Percentiles rank a stretch among this genome's conserved stretches.
Evolutionary conservation across 2,888 invertebrate genomes (phyloP).

Genomic region (Campoplex nolae): DNA sequence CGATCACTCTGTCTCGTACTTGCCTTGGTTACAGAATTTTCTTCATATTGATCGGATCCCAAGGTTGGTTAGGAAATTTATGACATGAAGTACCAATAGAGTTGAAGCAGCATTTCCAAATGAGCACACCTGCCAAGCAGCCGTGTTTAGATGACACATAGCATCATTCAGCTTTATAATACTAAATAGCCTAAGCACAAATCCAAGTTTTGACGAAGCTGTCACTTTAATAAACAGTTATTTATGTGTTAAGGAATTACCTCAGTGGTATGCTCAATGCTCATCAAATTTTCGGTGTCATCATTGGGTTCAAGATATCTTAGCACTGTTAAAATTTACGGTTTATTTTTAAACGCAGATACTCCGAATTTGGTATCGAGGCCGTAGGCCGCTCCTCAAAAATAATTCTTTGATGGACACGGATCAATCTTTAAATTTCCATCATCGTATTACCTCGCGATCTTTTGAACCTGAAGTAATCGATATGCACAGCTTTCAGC

Average conservation of each 20-base stretch:
- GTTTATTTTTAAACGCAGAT: conserved; percentile 2
- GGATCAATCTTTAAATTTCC: conserved; percentile 50
- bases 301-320: conserved; percentile 4
- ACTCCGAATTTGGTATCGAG: conserved; percentile 49
- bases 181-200: too few relatives aligned
- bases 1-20: background rate
- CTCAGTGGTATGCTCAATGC: conserved; percentile 36
- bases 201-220: background rate
- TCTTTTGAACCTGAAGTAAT: conserved; percentile 30
- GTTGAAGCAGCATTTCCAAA: background rate
- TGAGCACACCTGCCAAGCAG: background rate
- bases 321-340: conserved; percentile 12
- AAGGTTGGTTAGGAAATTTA: background rate
- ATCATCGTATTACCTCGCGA: conserved; percentile 14
- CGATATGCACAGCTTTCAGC: background rate
- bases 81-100: background rate
- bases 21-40: background rate
- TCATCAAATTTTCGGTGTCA: conserved; percentile 45
- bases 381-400: conserved; percentile 50
- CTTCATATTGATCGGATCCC: background rate
- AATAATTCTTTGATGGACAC: conserved; percentile 44
- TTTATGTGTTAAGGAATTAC: conserved; percentile 2
- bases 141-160: background rate
- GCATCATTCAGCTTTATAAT: background rate
- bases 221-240: background rate